phyloP scores from a whole-genome alignment of 2,888 invertebrate species.

The Thalpophila matura region DNA sequence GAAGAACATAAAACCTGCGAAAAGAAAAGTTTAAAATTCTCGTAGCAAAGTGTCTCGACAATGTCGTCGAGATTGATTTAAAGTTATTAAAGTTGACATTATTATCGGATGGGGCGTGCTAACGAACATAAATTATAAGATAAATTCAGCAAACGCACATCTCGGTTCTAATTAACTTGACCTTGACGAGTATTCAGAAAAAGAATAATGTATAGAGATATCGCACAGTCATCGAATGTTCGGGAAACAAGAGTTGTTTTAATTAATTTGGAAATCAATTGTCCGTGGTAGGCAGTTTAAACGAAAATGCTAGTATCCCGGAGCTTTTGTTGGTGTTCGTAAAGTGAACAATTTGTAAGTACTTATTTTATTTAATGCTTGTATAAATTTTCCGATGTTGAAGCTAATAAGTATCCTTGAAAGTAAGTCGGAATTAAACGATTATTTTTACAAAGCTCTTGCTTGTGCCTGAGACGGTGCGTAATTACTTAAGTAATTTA shows the following conservation, averaged over 20 bases:
- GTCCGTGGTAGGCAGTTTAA: conserved; percentile 6
- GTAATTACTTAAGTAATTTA: conserved; percentile 10
- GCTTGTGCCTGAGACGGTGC: not conserved
- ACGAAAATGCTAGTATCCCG: not conserved
- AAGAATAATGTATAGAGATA: conserved; percentile 1
- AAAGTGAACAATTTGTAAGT: too few relatives aligned
- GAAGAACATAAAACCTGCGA: conserved; percentile 10
- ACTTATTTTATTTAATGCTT: not conserved
- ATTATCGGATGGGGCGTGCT: not conserved
- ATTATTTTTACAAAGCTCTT: not conserved
- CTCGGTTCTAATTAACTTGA: conserved; percentile 11
- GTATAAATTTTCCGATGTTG: conserved; percentile 1
- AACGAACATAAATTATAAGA: conserved; percentile 8
- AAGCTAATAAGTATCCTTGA: not conserved
- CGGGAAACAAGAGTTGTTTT: conserved; percentile 15
- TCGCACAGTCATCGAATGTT: conserved; percentile 2
- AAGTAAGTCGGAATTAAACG: not conserved
- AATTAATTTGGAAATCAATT: conserved; percentile 37
- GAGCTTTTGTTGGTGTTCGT: not conserved
- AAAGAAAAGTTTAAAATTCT: conserved; percentile 25
- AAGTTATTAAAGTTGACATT: conserved; percentile 10
- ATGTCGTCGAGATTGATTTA: too few relatives aligned
- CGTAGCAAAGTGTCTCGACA: conserved; percentile 24
- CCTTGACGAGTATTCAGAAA: conserved; percentile 14
- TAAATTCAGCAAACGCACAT: conserved; percentile 16